Evolutionary conservation across 2,888 invertebrate genomes (phyloP).

Genomic region (Campaea margaritaria): DNA sequence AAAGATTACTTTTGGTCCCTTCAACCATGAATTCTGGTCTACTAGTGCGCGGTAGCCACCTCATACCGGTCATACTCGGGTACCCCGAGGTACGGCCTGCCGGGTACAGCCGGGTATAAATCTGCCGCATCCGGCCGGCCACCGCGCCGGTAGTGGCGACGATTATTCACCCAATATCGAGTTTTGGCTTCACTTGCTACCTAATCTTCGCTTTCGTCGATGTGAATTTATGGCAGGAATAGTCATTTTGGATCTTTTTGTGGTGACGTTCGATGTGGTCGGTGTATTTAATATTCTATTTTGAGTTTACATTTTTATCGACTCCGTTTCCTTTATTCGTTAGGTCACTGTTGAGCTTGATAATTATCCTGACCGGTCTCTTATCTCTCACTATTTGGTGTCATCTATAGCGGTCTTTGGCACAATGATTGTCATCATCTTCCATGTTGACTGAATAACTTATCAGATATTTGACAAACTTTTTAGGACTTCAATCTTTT

Average conservation of each 20-base stretch:
- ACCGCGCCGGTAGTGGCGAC: constrained; percentile 83
- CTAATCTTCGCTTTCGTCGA: constrained; percentile 81
- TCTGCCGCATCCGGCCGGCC: constrained; percentile 80
- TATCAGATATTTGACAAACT: no score
- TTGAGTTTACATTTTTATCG: background rate
- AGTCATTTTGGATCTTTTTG: constrained; percentile 41
- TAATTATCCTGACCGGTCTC: background rate
- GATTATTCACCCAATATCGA: constrained; percentile 85
- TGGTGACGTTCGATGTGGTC: constrained; percentile 16
- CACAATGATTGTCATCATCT: no score
- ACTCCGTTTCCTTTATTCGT: no score
- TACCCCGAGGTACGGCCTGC: constrained; percentile 53
- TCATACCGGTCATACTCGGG: constrained; percentile 60
- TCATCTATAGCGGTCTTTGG: no score
- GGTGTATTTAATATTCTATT: constrained; percentile 24
- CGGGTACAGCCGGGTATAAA: constrained; percentile 73
- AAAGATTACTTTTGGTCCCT: no score
- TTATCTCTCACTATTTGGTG: background rate
- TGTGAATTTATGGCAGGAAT: constrained; percentile 66
- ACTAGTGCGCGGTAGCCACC: constrained; percentile 18
- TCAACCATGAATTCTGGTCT: constrained; percentile 8
- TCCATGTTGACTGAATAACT: no score
- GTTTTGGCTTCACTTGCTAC: constrained; percentile 83
- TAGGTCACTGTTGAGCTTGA: no score
- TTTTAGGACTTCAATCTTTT: no score